Evolutionary conservation across 2,888 invertebrate species (phyloP).

Genomic region (Ophion obscuratus): DNA sequence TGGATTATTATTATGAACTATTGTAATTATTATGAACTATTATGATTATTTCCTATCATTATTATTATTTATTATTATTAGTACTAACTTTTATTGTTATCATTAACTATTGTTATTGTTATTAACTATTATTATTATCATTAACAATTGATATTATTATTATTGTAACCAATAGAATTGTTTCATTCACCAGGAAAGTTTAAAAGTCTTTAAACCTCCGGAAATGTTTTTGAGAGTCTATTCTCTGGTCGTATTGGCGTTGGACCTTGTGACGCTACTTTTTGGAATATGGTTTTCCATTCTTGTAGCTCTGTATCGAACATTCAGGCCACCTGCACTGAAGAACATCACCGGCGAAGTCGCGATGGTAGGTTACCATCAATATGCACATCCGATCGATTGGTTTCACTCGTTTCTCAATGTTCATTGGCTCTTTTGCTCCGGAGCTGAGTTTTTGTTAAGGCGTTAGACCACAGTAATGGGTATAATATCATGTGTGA

Average conservation of each 20-base stretch:
- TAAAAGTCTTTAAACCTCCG: conserved; percentile 78
- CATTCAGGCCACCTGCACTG: conserved; percentile 86
- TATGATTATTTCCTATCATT: background rate
- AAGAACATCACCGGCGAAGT: conserved; percentile 88
- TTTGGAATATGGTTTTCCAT: conserved; percentile 85
- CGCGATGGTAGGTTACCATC: conserved; percentile 85
- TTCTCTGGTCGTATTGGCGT: conserved; percentile 85
- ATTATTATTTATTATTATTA: background rate
- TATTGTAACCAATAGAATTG: background rate
- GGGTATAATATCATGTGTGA: too few species aligned
- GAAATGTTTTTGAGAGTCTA: conserved; percentile 86
- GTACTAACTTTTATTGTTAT: background rate
- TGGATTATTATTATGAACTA: too few species aligned
- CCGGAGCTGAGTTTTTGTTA: too few species aligned
- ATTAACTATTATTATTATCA: too few species aligned
- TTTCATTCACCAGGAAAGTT: conserved; percentile 52
- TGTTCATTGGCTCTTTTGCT: background rate
- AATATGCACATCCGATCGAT: background rate
- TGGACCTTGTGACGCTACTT: conserved; percentile 86
- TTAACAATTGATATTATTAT: background rate
- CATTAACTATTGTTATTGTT: too few species aligned
- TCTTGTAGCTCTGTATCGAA: conserved; percentile 85
- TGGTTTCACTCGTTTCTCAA: background rate
- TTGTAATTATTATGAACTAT: too few species aligned
- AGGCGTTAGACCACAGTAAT: too few species aligned